Evolutionary conservation across 2,113 vertebrate genomes (phyloP).

Genomic region (Myiopsitta monachus): DNA sequence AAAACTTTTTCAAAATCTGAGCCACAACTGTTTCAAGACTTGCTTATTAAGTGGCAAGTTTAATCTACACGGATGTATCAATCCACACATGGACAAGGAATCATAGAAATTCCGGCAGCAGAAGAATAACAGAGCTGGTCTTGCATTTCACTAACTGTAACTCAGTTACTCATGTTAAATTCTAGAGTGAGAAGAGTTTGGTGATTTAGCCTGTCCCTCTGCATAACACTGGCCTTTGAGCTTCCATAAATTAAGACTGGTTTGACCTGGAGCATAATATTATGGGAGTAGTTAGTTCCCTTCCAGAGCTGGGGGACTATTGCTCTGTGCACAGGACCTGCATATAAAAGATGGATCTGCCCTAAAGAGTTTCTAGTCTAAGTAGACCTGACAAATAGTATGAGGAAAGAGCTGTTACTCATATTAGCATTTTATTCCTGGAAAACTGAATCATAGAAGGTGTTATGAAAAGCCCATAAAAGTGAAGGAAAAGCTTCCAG

Average conservation of each 20-base stretch:
- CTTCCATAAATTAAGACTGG: background rate
- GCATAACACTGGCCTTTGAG: background rate
- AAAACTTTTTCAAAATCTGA: background rate
- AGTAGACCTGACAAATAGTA: background rate
- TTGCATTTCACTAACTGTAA: background rate
- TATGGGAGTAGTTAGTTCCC: background rate
- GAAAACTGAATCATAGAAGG: background rate
- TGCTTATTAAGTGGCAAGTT: background rate
- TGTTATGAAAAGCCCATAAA: constrained; percentile 28
- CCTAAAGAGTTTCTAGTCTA: background rate
- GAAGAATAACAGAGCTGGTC: background rate
- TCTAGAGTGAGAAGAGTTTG: background rate
- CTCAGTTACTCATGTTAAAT: background rate
- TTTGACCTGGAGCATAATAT: background rate
- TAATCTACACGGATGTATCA: background rate
- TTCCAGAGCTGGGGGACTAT: background rate
- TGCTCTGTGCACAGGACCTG: background rate
- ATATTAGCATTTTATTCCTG: background rate
- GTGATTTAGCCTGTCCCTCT: background rate
- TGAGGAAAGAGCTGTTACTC: background rate
- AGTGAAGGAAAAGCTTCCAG: constrained; percentile 9
- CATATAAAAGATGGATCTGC: background rate
- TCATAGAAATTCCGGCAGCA: background rate
- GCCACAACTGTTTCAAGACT: background rate
- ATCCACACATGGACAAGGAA: background rate